A percentile compares a stretch with the other conserved stretches of the same genome.
Evolutionary conservation across 37 sponge, comb jelly and placozoan genomes (phyloP).

Genomic region (Trichoplax adhaerens): DNA sequence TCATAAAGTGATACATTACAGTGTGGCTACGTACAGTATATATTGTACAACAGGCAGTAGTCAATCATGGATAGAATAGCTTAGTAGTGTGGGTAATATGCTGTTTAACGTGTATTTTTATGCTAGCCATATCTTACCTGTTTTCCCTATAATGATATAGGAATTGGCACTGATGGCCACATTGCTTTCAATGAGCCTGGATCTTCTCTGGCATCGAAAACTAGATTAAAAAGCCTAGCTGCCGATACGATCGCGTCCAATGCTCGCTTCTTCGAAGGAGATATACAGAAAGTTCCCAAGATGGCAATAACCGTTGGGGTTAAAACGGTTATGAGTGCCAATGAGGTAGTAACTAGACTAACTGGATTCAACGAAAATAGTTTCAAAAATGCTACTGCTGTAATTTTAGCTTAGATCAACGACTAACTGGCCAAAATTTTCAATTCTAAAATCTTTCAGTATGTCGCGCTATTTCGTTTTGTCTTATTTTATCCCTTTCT

Average conservation of each 20-base stretch:
- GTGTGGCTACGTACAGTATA: too few species aligned
- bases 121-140: too few species aligned
- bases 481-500: neutral
- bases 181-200: conserved; percentile 98
- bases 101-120: too few species aligned
- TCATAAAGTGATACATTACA: too few species aligned
- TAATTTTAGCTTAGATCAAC: too few species aligned
- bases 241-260: conserved; percentile 82
- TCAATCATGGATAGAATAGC: too few species aligned
- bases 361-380: too few species aligned
- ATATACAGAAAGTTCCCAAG: conserved; percentile 57
- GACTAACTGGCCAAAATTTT: too few species aligned
- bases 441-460: neutral
- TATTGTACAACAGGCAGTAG: too few species aligned
- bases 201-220: conserved; percentile 72
- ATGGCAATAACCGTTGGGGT: conserved; percentile 91
- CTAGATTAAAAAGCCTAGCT: conserved; percentile 80
- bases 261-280: conserved; percentile 79
- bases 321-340: conserved; percentile 89
- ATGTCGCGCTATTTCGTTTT: neutral
- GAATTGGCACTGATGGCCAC: conserved; percentile 95
- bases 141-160: conserved; percentile 5
- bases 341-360: conserved; percentile 31
- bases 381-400: too few species aligned
- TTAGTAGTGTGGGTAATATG: too few species aligned